Base-by-base conservation (phyloP, 2,888 invertebrate genomes). In the Rotaria macrura region DNA sequence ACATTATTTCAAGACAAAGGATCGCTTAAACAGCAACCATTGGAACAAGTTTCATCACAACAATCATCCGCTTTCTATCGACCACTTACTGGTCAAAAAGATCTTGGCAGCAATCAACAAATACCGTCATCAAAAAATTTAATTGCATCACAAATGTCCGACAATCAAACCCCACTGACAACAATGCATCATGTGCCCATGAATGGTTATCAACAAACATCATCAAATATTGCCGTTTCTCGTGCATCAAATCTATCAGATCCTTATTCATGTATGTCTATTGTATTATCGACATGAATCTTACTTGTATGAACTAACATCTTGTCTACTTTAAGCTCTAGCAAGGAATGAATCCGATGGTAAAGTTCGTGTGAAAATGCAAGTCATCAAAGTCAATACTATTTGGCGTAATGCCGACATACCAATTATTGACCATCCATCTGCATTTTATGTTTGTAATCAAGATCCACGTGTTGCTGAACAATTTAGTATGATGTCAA, bases 401-500 rank as follows among this genome's bases (percentile, higher is more conserved):
- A 43, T 43, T 12, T 79, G 79, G 79, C 79, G 14, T 79, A 79
- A 79, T 79, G 79, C 79, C 12, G 79, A 79, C 14, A 79, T 79
- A 43, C 79, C 40, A 43, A 79, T 79, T 43, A 43, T 79, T n/a
- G 79, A 79, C 43, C 79, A 79, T 43, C 79, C 79, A 79, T 79
- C 79, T n/a, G 79, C 79, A 79, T 79, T 79, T 79, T 79, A 43
- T 79, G 79, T 43, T n/a, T 25, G 43, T n/a, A 79, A 79, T 79
- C 40, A 43, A 43, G 79, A 79, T 25, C 79, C 79, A 79, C 40
- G 43, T 43, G 43, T 79, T 43, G 79, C 40, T 43, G 79, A 79
- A 79, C 79, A 79, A 79, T 79, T 79, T 43, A 23, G n/a, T 43
- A 43, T 79, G 5, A 43, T 43, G 43, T 40, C 79, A 43, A 25